Conservation (phyloP, 1,140 invertebrate genomes). For the Zelostemma sp. region DNA sequence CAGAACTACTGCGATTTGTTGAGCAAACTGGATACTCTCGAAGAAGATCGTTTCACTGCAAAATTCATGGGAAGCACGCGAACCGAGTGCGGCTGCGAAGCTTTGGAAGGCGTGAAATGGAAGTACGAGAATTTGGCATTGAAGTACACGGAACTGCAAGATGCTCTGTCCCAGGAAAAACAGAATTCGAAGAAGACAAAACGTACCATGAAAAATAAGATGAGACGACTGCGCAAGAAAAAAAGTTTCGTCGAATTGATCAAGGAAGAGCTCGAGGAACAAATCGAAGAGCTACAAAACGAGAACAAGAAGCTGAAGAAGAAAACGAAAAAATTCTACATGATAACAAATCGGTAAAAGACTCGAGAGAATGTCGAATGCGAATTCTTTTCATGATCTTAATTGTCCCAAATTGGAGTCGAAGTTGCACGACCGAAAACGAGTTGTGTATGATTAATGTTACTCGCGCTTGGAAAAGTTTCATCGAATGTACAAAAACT, state of each 20-base stretch:
- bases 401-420: not conserved
- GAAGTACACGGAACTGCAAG: no score
- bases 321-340: not conserved
- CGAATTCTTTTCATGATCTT: not conserved
- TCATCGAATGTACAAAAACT: no score
- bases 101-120: not conserved
- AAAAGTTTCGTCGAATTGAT: not conserved
- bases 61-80: not conserved
- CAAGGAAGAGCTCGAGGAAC: not conserved
- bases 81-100: not conserved
- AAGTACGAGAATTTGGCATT: not conserved
- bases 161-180: not conserved
- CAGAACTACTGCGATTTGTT: not conserved
- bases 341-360: not conserved
- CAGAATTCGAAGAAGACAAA: not conserved
- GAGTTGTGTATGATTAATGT: no score
- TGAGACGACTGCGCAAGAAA: not conserved
- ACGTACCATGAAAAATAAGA: not conserved
- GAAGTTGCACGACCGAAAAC: not conserved
- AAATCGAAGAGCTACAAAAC: not conserved
- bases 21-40: not conserved
- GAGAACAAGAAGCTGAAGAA: not conserved
- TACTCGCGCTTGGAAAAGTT: not conserved
- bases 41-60: not conserved
- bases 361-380: not conserved